These are phyloP conservation scores for Dasysyrphus tricinctus DNA, from an alignment of 2,888 invertebrate genomes.

Conservation along the genomic window DNA sequence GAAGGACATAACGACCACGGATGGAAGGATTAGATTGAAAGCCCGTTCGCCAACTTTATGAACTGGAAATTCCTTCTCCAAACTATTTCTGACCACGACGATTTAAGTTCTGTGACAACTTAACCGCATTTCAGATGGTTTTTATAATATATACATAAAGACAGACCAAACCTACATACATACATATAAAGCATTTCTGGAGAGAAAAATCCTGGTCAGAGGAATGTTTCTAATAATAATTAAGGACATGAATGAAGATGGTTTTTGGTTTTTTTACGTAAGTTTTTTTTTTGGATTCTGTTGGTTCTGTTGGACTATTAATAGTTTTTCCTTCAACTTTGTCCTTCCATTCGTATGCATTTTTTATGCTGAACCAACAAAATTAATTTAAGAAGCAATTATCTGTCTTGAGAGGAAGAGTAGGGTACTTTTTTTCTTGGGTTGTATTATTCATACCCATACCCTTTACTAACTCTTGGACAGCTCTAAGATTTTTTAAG, in stretches of 20 bases:
- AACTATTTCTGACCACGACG: constrained; percentile 61
- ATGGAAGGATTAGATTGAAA: constrained; percentile 38
- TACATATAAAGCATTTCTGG: constrained; percentile 3
- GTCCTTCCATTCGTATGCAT: constrained; percentile 27
- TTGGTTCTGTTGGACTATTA: constrained; percentile 42
- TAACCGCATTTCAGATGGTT: constrained; percentile 51
- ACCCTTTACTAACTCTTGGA: constrained; percentile 2
- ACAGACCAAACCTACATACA: neutral
- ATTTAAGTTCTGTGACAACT: constrained; percentile 56
- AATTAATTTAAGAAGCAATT: constrained; percentile 74
- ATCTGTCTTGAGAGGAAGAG: constrained; percentile 48
- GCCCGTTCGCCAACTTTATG: constrained; percentile 56
- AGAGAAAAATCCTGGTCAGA: constrained; percentile 1
- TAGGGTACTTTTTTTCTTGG: neutral
- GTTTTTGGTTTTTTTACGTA: constrained; percentile 25
- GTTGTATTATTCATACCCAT: neutral
- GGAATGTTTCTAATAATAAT: constrained; percentile 69
- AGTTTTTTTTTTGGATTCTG: constrained; percentile 14
- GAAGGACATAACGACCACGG: constrained; percentile 52
- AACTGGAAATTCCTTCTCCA: constrained; percentile 66
- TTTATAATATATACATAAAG: neutral
- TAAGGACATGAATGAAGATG: constrained; percentile 53
- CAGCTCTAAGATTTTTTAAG: constrained; percentile 8
- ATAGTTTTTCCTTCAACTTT: constrained; percentile 33
- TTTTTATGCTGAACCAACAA: constrained; percentile 61